A percentile compares a stretch with the other conserved stretches of the same genome.
Conservation (phyloP, 2,113 vertebrate species). For the Penelope pileata region DNA sequence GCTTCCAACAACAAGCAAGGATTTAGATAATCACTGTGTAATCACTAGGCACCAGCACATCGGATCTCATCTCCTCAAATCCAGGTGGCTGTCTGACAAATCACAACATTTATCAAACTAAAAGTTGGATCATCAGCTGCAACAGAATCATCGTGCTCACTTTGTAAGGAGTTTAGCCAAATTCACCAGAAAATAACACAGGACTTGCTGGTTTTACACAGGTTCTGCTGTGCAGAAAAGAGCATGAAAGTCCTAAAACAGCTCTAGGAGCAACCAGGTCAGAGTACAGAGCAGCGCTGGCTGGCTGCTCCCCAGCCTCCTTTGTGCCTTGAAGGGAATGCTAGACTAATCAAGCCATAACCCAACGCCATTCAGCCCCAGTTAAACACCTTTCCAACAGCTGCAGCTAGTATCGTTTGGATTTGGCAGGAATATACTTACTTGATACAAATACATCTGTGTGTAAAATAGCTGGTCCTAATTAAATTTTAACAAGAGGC, state of each 20-base stretch:
- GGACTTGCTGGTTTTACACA: background rate
- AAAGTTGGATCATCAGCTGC: background rate
- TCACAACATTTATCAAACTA: background rate
- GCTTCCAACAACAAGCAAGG: conserved; percentile 63
- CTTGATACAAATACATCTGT: background rate
- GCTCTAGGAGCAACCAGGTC: background rate
- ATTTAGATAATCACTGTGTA: conserved; percentile 77
- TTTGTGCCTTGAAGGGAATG: background rate
- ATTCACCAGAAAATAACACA: background rate
- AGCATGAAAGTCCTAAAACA: background rate
- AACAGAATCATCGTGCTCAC: background rate
- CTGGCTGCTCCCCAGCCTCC: background rate
- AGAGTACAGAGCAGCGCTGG: background rate
- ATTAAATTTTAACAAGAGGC: conserved; percentile 23
- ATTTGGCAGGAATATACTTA: background rate
- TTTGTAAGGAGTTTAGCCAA: background rate
- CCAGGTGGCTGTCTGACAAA: conserved; percentile 58
- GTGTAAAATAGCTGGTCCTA: background rate
- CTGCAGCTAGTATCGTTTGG: background rate
- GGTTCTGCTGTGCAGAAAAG: background rate
- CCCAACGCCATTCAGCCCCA: background rate
- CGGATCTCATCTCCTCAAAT: conserved; percentile 46
- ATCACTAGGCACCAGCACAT: conserved; percentile 69
- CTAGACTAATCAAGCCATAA: background rate
- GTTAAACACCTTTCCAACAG: background rate